Percentiles rank a stretch among this genome's conserved stretches.
Conservation (phyloP, 2,797 vertebrate species). For the Pangasius macronema region DNA sequence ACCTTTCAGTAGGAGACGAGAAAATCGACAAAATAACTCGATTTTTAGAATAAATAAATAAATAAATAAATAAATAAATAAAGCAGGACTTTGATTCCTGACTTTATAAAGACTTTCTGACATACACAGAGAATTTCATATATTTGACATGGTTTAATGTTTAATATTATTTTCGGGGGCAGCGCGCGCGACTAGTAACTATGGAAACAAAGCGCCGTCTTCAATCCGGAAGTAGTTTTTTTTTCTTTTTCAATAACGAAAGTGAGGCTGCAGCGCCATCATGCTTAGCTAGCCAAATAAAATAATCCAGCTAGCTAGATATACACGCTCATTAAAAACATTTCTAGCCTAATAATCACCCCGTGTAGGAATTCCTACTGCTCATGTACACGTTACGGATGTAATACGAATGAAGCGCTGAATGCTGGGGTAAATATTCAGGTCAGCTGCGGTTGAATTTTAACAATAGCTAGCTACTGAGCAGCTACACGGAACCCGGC, state of each 20-base stretch:
- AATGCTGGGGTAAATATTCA: background rate
- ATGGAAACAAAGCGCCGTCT: conserved; percentile 26
- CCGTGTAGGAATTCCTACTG: too few species aligned
- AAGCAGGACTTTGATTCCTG: background rate
- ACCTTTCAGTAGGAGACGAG: background rate
- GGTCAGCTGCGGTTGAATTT: conserved; percentile 12
- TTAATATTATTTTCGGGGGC: background rate
- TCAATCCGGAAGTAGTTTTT: conserved; percentile 18
- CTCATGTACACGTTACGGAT: background rate
- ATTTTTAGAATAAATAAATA: too few species aligned
- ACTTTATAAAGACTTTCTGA: background rate
- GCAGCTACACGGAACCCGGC: conserved; percentile 12
- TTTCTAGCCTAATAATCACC: background rate
- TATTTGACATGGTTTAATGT: background rate
- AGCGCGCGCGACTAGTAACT: background rate
- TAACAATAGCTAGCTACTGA: conserved; percentile 30
- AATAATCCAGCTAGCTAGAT: conserved; percentile 13
- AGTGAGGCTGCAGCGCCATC: conserved; percentile 34
- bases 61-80: background rate
- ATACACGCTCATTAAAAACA: background rate
- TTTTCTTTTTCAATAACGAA: background rate
- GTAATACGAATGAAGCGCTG: background rate
- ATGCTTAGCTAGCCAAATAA: conserved; percentile 7
- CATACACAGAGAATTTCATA: too few species aligned
- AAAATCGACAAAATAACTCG: background rate